phyloP scores from a whole-genome alignment of 2,113 vertebrate species.

The Odontesthes bonariensis region DNA sequence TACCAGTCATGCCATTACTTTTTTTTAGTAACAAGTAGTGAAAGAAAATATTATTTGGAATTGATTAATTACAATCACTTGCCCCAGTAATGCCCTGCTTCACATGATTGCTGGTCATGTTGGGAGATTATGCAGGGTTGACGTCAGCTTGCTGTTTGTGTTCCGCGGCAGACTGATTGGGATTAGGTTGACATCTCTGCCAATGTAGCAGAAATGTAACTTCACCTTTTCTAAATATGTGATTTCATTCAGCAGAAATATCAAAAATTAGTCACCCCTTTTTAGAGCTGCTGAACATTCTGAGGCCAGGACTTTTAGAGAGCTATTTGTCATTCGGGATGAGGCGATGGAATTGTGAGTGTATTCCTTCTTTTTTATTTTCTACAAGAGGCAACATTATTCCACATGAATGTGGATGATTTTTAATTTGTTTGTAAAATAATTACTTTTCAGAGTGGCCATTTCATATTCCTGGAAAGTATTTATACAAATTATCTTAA shows the following conservation, averaged over 20 bases:
- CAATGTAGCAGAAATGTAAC: neutral
- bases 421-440: too few species aligned
- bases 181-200: neutral
- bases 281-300: neutral
- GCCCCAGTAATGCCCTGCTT: neutral
- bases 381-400: neutral
- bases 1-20: neutral
- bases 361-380: neutral
- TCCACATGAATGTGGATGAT: too few species aligned
- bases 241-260: neutral
- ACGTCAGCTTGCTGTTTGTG: neutral
- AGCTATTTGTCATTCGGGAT: neutral
- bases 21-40: neutral
- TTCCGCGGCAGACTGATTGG: neutral
- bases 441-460: too few species aligned
- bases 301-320: neutral
- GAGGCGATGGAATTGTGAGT: neutral
- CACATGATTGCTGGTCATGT: conserved; percentile 3
- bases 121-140: conserved; percentile 3
- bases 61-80: neutral
- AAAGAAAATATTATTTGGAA: neutral
- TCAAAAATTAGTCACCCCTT: neutral
- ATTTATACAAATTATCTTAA: too few species aligned
- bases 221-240: neutral
- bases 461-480: too few species aligned